Percentiles rank a stretch among this genome's conserved stretches.
phyloP scores from a whole-genome alignment of 2,113 vertebrate genomes.

The Cyanoramphus novaezelandiae region DNA sequence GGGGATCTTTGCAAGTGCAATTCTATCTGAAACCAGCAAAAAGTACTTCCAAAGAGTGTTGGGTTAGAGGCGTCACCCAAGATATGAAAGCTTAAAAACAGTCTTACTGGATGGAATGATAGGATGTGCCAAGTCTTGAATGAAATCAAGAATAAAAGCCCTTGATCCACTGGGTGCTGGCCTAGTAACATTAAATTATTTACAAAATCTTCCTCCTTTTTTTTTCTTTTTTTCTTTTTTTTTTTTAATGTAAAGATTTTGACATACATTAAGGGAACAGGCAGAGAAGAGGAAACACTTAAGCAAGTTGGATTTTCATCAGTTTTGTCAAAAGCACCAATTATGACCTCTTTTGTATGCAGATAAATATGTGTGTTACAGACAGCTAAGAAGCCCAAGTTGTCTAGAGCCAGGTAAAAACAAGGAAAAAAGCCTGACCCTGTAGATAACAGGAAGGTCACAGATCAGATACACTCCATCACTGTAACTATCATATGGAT shows the following conservation, averaged over 20 bases:
- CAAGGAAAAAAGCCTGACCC: not conserved
- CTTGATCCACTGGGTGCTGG: constrained; percentile 56
- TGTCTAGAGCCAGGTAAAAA: not conserved
- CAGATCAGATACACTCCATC: not conserved
- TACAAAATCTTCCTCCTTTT: constrained; percentile 10
- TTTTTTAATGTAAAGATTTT: constrained; percentile 21
- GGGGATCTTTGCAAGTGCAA: not conserved
- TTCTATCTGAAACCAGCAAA: constrained; percentile 39
- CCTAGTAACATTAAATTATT: constrained; percentile 53
- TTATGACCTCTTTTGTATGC: not conserved
- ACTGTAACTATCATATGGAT: not conserved
- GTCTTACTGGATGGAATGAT: not conserved
- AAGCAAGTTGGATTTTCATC: not conserved
- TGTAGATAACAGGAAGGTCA: not conserved
- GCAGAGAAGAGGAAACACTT: not conserved
- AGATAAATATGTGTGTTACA: not conserved
- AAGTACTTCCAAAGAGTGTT: constrained; percentile 20
- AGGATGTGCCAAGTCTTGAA: not conserved
- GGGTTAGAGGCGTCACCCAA: not conserved
- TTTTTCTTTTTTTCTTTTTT: not conserved
- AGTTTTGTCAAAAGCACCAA: constrained; percentile 23
- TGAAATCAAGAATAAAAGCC: constrained; percentile 67
- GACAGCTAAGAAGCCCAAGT: not conserved
- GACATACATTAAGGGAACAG: constrained; percentile 7
- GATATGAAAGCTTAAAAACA: constrained; percentile 32